Conservation (phyloP, 2,888 invertebrate species). For the Rhodophaea formosa region DNA sequence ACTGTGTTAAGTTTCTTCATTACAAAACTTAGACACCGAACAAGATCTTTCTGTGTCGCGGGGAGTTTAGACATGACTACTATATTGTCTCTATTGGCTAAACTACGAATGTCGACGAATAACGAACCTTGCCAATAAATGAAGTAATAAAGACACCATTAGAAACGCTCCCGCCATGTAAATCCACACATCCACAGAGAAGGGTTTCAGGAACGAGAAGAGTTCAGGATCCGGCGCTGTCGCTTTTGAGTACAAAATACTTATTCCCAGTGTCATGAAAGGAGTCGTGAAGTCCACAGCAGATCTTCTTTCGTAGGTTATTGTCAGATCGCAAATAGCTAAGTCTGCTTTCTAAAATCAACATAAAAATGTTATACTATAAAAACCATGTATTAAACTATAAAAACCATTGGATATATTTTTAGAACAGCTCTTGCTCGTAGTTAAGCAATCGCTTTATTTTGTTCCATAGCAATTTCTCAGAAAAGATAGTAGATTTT, state of each 20-base stretch:
- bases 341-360: conserved; percentile 92
- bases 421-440: too few relatives aligned
- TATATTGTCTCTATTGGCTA: neutral
- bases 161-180: conserved; percentile 94
- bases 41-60: too few relatives aligned
- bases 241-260: conserved; percentile 92
- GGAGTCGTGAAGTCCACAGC: conserved; percentile 97
- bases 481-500: too few relatives aligned
- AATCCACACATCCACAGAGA: conserved; percentile 93
- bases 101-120: too few relatives aligned
- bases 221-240: conserved; percentile 89
- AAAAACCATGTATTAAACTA: too few relatives aligned
- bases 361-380: neutral
- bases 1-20: too few relatives aligned
- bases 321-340: conserved; percentile 97
- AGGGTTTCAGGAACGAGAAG: conserved; percentile 94
- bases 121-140: conserved; percentile 90
- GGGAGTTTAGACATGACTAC: too few relatives aligned
- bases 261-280: conserved; percentile 97
- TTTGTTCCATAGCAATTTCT: too few relatives aligned
- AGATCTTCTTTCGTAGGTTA: conserved; percentile 93
- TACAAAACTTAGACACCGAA: too few relatives aligned
- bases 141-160: conserved; percentile 90
- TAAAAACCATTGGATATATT: too few relatives aligned
- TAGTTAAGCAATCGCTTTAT: too few relatives aligned